Conservation (phyloP, 2,888 invertebrate genomes). For the Quadriops clusia region DNA sequence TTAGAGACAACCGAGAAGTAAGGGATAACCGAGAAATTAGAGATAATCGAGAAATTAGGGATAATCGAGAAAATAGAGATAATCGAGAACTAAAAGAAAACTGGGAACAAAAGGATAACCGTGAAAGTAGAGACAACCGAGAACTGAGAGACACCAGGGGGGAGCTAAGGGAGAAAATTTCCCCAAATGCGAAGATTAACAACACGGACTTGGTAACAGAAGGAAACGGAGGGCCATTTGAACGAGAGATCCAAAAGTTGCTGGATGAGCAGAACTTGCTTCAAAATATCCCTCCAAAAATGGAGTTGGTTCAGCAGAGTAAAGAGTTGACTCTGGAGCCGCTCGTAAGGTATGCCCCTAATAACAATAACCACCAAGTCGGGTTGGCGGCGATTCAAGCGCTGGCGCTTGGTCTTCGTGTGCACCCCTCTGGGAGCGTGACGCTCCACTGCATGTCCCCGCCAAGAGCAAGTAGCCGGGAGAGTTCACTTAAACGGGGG, state of each 20-base stretch:
- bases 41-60: too few species aligned
- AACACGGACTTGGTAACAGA: constrained; percentile 42
- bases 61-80: too few species aligned
- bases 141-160: too few species aligned
- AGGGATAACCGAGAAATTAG: too few species aligned
- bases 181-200: constrained; percentile 36
- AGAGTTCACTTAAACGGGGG: constrained; percentile 37
- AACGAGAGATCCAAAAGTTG: constrained; percentile 67
- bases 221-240: constrained; percentile 51
- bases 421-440: constrained; percentile 33
- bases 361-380: constrained; percentile 57
- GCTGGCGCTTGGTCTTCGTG: constrained; percentile 43
- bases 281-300: constrained; percentile 48
- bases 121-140: too few species aligned
- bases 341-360: constrained; percentile 30
- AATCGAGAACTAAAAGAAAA: too few species aligned
- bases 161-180: constrained; percentile 11
- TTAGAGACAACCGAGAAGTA: too few species aligned
- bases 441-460: constrained; percentile 35
- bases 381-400: constrained; percentile 69
- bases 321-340: constrained; percentile 46
- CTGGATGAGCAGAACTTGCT: constrained; percentile 59
- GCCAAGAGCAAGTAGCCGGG: constrained; percentile 39
- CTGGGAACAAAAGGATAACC: too few species aligned
- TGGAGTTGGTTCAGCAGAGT: constrained; percentile 48